These are phyloP conservation scores for Drosophila stalkeri DNA, from an alignment of 2,888 invertebrate genomes.

Conservation along the genomic window DNA sequence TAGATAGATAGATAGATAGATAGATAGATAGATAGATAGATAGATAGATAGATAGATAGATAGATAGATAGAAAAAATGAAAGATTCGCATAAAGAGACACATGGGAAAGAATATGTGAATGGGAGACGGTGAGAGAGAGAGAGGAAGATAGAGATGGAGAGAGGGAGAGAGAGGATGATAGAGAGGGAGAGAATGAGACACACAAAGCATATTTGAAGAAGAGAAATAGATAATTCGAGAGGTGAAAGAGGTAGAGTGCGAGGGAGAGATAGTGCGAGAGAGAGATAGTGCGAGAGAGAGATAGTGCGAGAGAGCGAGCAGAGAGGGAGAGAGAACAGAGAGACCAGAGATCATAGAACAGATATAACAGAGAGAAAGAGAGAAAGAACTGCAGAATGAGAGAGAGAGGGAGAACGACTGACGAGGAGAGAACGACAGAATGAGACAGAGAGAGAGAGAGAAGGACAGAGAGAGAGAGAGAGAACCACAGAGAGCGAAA, in stretches of 20 bases:
- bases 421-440: background rate
- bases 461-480: background rate
- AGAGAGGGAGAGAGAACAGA: background rate
- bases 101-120: no score
- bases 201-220: background rate
- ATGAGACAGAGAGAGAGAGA: background rate
- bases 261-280: background rate
- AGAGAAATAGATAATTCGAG: no score
- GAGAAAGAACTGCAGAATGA: background rate
- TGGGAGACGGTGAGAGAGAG: background rate
- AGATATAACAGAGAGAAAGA: background rate
- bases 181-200: background rate
- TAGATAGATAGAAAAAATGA: background rate
- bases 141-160: background rate
- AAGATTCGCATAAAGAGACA: background rate
- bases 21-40: no score
- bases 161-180: background rate
- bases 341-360: no score
- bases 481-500: background rate
- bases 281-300: background rate
- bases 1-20: no score
- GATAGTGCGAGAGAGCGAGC: background rate
- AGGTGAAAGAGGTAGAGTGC: background rate
- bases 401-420: background rate
- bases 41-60: no score